phyloP scores from a whole-genome alignment of 2,113 vertebrate genomes.

The Plecturocebus donacophilus region DNA sequence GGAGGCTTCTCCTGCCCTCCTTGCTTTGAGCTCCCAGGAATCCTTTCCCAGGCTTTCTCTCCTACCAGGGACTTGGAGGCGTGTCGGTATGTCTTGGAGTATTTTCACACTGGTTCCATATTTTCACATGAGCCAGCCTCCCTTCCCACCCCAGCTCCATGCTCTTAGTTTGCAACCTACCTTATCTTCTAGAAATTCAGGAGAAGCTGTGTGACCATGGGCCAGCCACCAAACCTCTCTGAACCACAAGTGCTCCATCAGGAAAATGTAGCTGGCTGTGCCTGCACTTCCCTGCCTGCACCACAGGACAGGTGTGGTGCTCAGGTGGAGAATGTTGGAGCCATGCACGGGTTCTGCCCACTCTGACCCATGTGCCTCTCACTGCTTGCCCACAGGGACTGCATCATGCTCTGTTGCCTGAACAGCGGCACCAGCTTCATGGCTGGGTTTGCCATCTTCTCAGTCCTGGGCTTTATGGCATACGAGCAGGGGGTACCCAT shows the following conservation, averaged over 20 bases:
- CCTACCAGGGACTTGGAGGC: neutral
- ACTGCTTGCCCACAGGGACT: slow-evolving; percentile 90
- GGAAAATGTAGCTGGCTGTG: neutral
- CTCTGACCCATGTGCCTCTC: neutral
- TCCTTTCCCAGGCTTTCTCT: neutral
- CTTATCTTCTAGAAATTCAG: neutral
- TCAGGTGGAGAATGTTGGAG: accelerated
- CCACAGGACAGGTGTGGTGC: neutral
- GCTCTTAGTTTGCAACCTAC: too few relatives aligned
- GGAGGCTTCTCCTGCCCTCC: neutral
- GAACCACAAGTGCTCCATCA: neutral
- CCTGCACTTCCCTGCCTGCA: neutral
- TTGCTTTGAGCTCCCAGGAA: neutral
- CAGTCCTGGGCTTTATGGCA: slow-evolving; percentile 99
- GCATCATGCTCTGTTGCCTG: slow-evolving; percentile 97
- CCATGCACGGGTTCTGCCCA: accelerated
- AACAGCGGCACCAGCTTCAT: slow-evolving; percentile 99
- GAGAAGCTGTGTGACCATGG: neutral
- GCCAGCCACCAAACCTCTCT: neutral
- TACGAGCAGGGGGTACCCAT: slow-evolving; percentile 97
- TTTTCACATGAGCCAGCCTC: neutral
- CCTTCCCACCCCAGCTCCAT: accelerated
- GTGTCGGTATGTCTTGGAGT: neutral
- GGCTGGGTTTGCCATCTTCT: slow-evolving; percentile 99
- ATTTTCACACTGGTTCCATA: neutral